Evolutionary conservation across 2,113 vertebrate genomes (phyloP), one percentile per base, ranked within the genome.

Genomic region (Triplophysa tibetana): DNA sequence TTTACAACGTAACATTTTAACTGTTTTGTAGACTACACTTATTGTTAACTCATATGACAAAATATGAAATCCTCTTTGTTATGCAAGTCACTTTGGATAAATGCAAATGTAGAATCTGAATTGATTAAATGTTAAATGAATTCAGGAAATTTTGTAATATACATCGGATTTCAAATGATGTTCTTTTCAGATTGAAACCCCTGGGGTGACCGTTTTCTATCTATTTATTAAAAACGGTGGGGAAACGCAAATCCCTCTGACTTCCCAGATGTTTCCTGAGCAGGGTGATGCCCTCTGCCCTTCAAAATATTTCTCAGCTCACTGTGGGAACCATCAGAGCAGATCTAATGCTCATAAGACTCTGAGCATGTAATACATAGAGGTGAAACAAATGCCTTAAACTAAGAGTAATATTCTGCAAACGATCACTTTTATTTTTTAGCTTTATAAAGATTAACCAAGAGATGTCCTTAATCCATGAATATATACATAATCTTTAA

Each of bases 261-360:
- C 82, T 84, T 86, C 69, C 75, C 83, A 89, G 87, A 89, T 89
- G 84, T 88, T 90, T 89, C 87, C 88, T 87, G 86, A 65, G 69
- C 41, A 69, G 24, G 67, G 79, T 66, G 56, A 58, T 52, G 68
- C 54, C 70, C 62, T 68, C 41, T 45, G 68, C 41, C 24, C 58
- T 2, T 21, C 11, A 45, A 45, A 10, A 80, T 41, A 45, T 23
- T 16, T 16, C 24, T 52, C 17, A 50, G 16, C 61, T 19, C 14
- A 66, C n/a, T 45, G 24, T 60, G 38, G 50, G 62, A 67, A 73
- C 38, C 52, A 62, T 60, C 23, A 62, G 16, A 38, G n/a, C 17
- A 29, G 13, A 41, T 33, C 8, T 23, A 45, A 52, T 13, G 9
- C 54, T 38, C 54, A 41, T 17, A 19, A 0, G 16, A 62, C 58